Conservation (phyloP, 2,797 vertebrate species). For the Danio jaintianensis region DNA sequence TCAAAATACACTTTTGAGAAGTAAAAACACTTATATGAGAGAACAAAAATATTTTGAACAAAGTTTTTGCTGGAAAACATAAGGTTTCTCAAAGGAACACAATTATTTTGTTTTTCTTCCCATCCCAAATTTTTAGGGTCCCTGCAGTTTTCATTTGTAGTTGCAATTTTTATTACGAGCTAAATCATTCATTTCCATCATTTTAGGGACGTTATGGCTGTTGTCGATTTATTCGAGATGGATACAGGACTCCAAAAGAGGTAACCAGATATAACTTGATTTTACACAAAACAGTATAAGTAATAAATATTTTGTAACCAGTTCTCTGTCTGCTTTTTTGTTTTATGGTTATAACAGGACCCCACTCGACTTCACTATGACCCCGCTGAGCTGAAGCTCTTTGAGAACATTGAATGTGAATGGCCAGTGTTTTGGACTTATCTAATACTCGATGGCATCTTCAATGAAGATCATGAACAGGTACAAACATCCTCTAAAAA, state of each 20-base stretch:
- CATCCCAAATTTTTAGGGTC: neutral
- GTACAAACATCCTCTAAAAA: constrained; percentile 66
- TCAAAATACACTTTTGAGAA: no score
- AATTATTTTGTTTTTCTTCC: neutral
- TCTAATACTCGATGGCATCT: constrained; percentile 93
- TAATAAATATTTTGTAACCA: neutral
- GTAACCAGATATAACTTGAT: constrained; percentile 66
- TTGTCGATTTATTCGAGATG: constrained; percentile 96
- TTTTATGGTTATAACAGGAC: constrained; percentile 79
- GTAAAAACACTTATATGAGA: no score
- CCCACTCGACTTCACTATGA: constrained; percentile 94
- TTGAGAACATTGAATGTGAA: constrained; percentile 98
- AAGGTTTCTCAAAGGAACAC: no score
- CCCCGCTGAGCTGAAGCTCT: constrained; percentile 95
- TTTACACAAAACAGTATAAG: neutral
- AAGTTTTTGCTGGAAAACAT: no score
- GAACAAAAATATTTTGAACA: neutral
- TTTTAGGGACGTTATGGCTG: constrained; percentile 94
- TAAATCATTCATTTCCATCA: neutral
- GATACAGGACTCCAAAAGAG: constrained; percentile 96
- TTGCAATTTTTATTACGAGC: neutral
- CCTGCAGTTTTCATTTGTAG: neutral
- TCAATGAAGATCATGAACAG: constrained; percentile 89
- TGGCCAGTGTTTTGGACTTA: constrained; percentile 99
- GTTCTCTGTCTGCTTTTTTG: neutral